Evolutionary conservation across 2,113 vertebrate genomes (phyloP), one percentile per base, ranked within the genome.

Genomic region (Prionailurus viverrinus): DNA sequence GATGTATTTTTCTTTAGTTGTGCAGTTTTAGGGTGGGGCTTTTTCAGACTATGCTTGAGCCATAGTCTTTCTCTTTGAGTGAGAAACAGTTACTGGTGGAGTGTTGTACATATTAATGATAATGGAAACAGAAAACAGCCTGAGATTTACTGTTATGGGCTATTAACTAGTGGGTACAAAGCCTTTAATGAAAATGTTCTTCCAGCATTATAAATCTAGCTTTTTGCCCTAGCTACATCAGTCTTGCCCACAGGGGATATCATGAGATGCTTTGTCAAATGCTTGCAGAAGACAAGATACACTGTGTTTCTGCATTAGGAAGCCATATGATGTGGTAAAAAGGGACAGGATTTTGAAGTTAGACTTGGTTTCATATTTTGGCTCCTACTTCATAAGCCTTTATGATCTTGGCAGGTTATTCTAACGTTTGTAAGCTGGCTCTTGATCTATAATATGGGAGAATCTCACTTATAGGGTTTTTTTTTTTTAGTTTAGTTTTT

Each of bases 341-440:
- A 96, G 39, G 79, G 53, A 83, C n/a, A 41, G n/a, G n/a, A 89
- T 68, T 95, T 92, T 78, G 81, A 95, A 95, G 69, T 90, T 95
- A 93, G 11, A 87, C 55, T 51, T 80, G 11, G 16, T 14, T 93
- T 95, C 65, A 45, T 69, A 86, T 39, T 85, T 81, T 92, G n/a
- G 76, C 12, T 96, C 33, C 55, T 33, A 7, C 31, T 82, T 95
- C 33, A 48, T 73, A 88, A 84, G 36, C 63, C 48, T 18, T 94
- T 48, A 15, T 74, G 55, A 87, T 87, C 23, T 83, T 82, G 27
- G 19, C 41, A 82, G 48, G 31, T 71, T 91, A 91, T 87, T 87
- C 16, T 78, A 66, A 71, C 41, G 15, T 71, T n/a, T 41, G 4
- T 89, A 80, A 92, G 71, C 6, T 76, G 39, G n/a, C 68, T 93